Percentiles rank a stretch among this genome's conserved stretches.
Conservation (phyloP, 2,797 vertebrate species). For the Falco columbarius region DNA sequence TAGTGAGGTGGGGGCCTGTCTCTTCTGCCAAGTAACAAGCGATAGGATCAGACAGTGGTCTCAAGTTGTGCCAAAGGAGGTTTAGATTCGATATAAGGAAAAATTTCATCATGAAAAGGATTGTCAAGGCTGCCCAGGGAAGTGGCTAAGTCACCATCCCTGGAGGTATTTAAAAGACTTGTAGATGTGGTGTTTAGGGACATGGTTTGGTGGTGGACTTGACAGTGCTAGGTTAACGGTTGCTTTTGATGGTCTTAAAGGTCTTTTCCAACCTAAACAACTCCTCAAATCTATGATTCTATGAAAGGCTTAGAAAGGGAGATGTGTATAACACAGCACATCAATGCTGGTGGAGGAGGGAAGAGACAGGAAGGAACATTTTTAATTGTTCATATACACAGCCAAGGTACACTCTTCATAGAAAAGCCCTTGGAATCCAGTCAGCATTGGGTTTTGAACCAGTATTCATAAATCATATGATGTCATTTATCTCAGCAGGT, state of each 20-base stretch:
- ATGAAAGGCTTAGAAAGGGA: neutral
- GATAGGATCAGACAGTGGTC: neutral
- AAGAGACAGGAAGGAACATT: neutral
- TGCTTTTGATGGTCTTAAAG: accelerated
- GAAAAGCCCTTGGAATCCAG: neutral
- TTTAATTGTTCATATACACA: neutral
- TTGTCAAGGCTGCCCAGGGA: neutral
- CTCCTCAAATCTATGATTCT: neutral
- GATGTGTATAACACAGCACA: neutral
- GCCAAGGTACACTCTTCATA: accelerated
- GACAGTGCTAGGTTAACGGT: neutral
- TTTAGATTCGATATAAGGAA: neutral
- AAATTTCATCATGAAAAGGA: neutral
- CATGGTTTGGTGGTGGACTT: neutral
- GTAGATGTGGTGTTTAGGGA: neutral
- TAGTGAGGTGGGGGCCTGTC: neutral
- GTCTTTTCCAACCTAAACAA: neutral
- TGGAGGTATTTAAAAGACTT: accelerated
- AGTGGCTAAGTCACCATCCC: neutral
- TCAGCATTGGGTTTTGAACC: neutral
- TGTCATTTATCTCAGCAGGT: neutral
- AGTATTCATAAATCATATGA: neutral
- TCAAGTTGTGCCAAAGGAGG: neutral
- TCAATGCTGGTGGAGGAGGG: neutral
- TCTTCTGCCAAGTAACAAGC: neutral